Percentiles rank a stretch among this genome's conserved stretches.
These are phyloP conservation scores for Hydropotes inermis DNA, from an alignment of 2,113 vertebrate species.

Conservation along the genomic window DNA sequence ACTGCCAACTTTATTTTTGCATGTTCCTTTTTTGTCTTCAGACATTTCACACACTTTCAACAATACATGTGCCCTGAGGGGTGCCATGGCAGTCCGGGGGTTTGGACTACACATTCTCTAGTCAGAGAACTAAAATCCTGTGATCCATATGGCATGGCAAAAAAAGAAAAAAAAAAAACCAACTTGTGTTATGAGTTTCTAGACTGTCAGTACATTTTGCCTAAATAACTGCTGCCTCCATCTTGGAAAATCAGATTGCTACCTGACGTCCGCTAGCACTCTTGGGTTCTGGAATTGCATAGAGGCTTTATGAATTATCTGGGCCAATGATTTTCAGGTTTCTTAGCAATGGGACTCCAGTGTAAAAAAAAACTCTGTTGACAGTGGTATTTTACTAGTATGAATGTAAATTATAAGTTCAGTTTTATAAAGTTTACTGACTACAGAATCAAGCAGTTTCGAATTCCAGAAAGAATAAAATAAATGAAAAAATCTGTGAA, in stretches of 20 bases:
- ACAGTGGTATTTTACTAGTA: not conserved
- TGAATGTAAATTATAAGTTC: not conserved
- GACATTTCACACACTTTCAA: not conserved
- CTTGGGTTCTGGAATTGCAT: not conserved
- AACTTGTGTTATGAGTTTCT: not conserved
- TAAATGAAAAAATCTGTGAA: not conserved
- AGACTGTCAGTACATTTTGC: not conserved
- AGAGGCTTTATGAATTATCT: not conserved
- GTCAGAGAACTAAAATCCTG: not conserved
- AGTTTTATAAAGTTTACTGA: not conserved
- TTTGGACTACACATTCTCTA: not conserved
- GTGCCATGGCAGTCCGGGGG: not conserved
- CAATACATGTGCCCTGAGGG: not conserved
- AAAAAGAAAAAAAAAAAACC: not conserved
- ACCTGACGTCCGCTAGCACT: not conserved
- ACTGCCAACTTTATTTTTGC: not conserved
- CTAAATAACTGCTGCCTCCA: not conserved
- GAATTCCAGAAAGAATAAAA: not conserved
- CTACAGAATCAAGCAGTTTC: not conserved
- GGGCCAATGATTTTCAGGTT: not conserved
- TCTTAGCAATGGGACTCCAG: not conserved
- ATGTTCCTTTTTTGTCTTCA: not conserved
- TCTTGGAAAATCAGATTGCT: not conserved
- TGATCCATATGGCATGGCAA: not conserved
- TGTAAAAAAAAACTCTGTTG: not conserved